phyloP scores from a whole-genome alignment of 2,113 vertebrate genomes.

The Cebus imitator region DNA sequence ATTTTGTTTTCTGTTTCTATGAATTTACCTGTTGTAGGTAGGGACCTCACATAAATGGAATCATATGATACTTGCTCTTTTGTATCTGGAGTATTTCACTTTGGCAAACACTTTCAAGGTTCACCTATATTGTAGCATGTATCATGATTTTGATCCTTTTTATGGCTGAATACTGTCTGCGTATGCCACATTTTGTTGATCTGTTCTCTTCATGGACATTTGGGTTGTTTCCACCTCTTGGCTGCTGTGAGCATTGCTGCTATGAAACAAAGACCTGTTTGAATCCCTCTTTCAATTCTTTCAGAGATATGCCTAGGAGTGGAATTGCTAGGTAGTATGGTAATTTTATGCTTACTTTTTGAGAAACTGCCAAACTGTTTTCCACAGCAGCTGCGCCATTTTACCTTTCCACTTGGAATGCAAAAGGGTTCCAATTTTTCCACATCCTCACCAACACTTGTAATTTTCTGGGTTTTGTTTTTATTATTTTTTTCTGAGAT shows the following conservation, averaged over 20 bases:
- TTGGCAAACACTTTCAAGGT: not conserved
- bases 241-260: not conserved
- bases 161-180: not conserved
- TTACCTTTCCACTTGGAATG: not conserved
- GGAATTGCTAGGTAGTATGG: not conserved
- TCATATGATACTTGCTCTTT: not conserved
- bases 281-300: not conserved
- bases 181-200: not conserved
- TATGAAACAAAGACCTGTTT: not conserved
- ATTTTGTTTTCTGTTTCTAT: not conserved
- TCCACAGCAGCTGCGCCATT: not conserved
- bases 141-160: not conserved
- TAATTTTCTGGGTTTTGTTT: not conserved
- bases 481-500: no score
- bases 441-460: not conserved
- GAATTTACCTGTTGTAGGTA: not conserved
- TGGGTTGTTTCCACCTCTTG: no score
- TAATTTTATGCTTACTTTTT: not conserved
- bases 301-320: not conserved
- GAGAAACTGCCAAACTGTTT: not conserved
- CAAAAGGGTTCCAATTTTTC: not conserved
- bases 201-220: not conserved
- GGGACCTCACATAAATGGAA: not conserved
- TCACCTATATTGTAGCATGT: not conserved
- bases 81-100: not conserved